These are phyloP conservation scores for Dendronephthya gigantea DNA, from an alignment of 64 coral and sea anemone genomes.

Conservation along the genomic window DNA sequence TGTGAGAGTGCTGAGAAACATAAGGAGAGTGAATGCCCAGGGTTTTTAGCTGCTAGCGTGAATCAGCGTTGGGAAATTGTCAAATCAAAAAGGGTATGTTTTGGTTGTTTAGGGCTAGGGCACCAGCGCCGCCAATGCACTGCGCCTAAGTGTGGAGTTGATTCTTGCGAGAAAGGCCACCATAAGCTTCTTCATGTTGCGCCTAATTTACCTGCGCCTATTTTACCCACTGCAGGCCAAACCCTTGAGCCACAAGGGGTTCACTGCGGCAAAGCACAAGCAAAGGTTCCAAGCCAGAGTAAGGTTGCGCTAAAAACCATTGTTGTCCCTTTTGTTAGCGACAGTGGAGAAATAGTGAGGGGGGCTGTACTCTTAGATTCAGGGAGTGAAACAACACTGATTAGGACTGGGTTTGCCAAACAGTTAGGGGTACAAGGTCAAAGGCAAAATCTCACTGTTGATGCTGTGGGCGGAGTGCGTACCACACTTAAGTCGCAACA, in stretches of 20 bases:
- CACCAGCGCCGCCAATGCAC: constrained; percentile 24
- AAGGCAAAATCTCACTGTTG: not conserved
- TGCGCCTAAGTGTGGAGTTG: not conserved
- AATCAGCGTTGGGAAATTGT: constrained; percentile 20
- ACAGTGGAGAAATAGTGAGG: not conserved
- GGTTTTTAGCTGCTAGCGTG: not conserved
- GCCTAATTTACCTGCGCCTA: not conserved
- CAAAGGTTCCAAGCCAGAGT: not conserved
- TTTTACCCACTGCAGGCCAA: not conserved
- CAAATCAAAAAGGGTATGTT: constrained; percentile 18
- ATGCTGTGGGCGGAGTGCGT: not conserved
- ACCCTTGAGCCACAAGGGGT: not conserved
- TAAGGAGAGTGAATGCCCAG: constrained; percentile 6
- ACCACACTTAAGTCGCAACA: constrained; percentile 21
- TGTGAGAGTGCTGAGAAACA: not conserved
- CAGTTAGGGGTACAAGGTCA: not conserved
- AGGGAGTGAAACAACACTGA: constrained; percentile 20
- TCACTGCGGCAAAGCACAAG: constrained; percentile 13
- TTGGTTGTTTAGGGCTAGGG: constrained; percentile 18
- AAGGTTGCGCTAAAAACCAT: constrained; percentile 22
- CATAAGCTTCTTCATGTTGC: constrained; percentile 21
- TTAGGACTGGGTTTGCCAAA: constrained; percentile 37
- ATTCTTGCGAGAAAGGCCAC: constrained; percentile 22
- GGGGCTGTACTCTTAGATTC: constrained; percentile 10
- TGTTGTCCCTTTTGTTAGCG: constrained; percentile 10